phyloP scores from a whole-genome alignment of 2,113 vertebrate species.

The Ranitomeya imitator region DNA sequence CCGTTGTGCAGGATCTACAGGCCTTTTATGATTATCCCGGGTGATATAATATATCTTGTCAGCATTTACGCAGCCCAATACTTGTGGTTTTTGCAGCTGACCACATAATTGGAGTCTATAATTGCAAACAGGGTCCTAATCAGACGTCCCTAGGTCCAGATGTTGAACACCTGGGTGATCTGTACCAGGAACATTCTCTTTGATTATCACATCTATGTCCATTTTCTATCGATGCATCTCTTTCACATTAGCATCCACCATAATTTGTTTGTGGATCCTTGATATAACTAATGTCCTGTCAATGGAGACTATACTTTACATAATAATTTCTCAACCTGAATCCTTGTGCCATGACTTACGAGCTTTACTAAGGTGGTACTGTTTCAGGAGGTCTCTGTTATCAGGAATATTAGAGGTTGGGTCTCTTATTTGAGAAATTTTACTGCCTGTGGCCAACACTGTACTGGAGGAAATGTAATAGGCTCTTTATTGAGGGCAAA shows the following conservation, averaged over 20 bases:
- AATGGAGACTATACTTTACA: neutral
- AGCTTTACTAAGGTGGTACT: neutral
- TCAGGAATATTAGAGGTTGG: too few species aligned
- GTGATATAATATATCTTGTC: constrained; percentile 5
- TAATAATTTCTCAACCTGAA: neutral
- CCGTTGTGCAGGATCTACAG: neutral
- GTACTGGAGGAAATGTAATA: neutral
- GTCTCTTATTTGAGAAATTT: neutral
- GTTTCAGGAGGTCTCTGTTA: neutral
- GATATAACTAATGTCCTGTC: neutral
- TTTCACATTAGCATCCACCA: neutral
- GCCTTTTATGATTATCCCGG: neutral
- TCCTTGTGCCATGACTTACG: neutral
- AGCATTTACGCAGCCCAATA: neutral
- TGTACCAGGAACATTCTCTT: neutral
- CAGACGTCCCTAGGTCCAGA: neutral
- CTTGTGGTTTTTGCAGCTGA: constrained; percentile 20
- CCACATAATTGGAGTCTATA: constrained; percentile 16
- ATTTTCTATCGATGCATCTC: neutral
- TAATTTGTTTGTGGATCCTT: neutral
- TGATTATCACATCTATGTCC: neutral
- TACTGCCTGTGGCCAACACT: neutral
- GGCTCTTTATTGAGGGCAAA: neutral
- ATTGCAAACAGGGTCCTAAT: constrained; percentile 15
- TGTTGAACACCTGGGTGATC: constrained; percentile 21